Evolutionary conservation across 2,113 vertebrate genomes (phyloP).

Genomic region (Pseudorhombus dupliciocellatus): DNA sequence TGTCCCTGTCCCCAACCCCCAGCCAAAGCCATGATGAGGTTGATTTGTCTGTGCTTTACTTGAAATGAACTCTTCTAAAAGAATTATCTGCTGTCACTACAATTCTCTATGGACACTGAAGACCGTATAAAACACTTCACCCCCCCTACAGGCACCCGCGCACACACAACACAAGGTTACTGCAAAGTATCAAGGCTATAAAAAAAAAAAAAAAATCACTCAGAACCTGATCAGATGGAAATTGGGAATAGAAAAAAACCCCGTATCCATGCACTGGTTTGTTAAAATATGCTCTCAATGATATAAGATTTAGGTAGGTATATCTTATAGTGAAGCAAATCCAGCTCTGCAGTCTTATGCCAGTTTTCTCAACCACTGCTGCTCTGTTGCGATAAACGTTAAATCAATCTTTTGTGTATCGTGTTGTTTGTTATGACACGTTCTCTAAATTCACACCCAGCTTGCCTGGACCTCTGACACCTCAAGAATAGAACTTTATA

Average conservation of each 20-base stretch:
- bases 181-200: slow-evolving; percentile 6
- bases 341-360: slow-evolving; percentile 32
- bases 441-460: slow-evolving; percentile 55
- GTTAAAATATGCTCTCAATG: neutral
- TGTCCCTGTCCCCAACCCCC: neutral
- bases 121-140: slow-evolving; percentile 53
- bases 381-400: slow-evolving; percentile 53
- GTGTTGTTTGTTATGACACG: slow-evolving; percentile 60
- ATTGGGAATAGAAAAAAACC: slow-evolving; percentile 29
- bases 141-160: neutral
- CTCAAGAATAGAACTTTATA: slow-evolving; percentile 62
- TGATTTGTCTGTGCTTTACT: slow-evolving; percentile 53
- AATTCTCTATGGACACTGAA: slow-evolving; percentile 68
- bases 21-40: slow-evolving; percentile 44
- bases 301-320: slow-evolving; percentile 17
- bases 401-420: slow-evolving; percentile 63
- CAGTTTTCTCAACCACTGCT: slow-evolving; percentile 44
- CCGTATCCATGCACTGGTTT: neutral
- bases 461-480: slow-evolving; percentile 63
- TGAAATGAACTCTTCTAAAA: slow-evolving; percentile 62
- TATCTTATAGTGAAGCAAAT: slow-evolving; percentile 20
- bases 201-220: slow-evolving; percentile 18
- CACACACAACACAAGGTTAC: neutral
- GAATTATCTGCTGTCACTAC: slow-evolving; percentile 74
- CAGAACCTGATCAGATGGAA: slow-evolving; percentile 1